phyloP scores from a whole-genome alignment of 2,113 vertebrate species.

The Arothron firmamentum region DNA sequence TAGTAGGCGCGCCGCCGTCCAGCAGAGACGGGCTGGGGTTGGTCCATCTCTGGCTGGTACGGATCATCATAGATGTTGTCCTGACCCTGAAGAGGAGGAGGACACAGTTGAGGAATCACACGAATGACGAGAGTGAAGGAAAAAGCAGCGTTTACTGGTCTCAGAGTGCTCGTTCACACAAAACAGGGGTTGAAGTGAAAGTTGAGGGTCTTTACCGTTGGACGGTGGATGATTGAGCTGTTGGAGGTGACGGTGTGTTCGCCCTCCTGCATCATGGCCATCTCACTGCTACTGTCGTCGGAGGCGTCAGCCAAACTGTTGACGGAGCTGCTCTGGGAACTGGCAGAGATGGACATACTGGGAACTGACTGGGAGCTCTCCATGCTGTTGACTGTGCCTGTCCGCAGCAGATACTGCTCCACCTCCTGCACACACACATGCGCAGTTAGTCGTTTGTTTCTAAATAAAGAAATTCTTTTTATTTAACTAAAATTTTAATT shows the following conservation, averaged over 20 bases:
- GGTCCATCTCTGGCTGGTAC: slow-evolving; percentile 86
- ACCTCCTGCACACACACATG: slow-evolving; percentile 72
- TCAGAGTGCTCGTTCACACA: too few species aligned
- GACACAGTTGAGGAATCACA: too few species aligned
- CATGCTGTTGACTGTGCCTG: slow-evolving; percentile 86
- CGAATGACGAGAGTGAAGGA: neutral
- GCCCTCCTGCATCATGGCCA: slow-evolving; percentile 92
- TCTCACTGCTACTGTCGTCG: slow-evolving; percentile 82
- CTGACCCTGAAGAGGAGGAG: slow-evolving; percentile 72
- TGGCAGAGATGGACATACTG: slow-evolving; percentile 91
- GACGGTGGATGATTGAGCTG: slow-evolving; percentile 86
- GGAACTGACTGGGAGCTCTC: slow-evolving; percentile 92
- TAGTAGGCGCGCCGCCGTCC: slow-evolving; percentile 75
- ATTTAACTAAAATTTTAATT: too few species aligned
- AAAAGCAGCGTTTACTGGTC: neutral
- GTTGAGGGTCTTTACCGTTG: slow-evolving; percentile 66
- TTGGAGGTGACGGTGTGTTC: slow-evolving; percentile 89
- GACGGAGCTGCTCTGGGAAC: slow-evolving; percentile 88
- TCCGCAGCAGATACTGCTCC: slow-evolving; percentile 82
- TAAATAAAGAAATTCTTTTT: too few species aligned
- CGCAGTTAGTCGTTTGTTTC: neutral
- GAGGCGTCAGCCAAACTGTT: slow-evolving; percentile 88
- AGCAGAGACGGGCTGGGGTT: slow-evolving; percentile 74
- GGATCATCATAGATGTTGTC: slow-evolving; percentile 91
- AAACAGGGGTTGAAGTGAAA: neutral